Conservation (phyloP, 1,140 invertebrate genomes). For the Drosophila novamexicana region DNA sequence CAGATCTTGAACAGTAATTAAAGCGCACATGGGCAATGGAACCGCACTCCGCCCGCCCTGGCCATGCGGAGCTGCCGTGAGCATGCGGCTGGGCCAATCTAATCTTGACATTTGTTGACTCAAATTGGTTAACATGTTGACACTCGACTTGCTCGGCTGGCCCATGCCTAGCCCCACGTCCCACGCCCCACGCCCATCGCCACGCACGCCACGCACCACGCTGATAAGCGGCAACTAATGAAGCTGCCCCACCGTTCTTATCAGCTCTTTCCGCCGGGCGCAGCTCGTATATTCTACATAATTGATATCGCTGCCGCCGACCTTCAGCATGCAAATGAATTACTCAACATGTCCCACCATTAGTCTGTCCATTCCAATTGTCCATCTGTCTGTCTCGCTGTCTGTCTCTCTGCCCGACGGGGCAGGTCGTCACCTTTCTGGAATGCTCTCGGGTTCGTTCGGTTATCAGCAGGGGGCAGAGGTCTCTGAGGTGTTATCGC, state of each 20-base stretch:
- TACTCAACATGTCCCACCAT: constrained; percentile 66
- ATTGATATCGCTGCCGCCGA: constrained; percentile 51
- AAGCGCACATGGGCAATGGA: constrained; percentile 28
- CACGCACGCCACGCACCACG: neutral
- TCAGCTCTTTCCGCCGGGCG: constrained; percentile 33
- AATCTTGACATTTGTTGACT: constrained; percentile 80
- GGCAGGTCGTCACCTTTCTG: constrained; percentile 42
- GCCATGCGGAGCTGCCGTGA: neutral
- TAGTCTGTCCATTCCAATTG: neutral
- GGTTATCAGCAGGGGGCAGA: constrained; percentile 53
- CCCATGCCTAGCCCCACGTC: constrained; percentile 7
- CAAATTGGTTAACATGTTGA: constrained; percentile 81
- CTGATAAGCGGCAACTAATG: constrained; percentile 56
- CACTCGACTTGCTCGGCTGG: constrained; percentile 54
- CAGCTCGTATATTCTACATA: constrained; percentile 29
- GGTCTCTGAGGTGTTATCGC: constrained; percentile 65
- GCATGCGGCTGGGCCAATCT: constrained; percentile 58
- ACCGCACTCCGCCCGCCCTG: neutral
- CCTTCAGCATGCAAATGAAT: constrained; percentile 75
- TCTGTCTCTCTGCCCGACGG: neutral
- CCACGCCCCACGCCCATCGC: neutral
- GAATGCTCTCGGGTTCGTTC: constrained; percentile 20
- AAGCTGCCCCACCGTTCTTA: constrained; percentile 35
- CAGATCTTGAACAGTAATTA: constrained; percentile 36
- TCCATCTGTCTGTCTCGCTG: constrained; percentile 3